Evolutionary conservation across 92 coral and sea anemone genomes (phyloP).

Genomic region (Porites evermanni): DNA sequence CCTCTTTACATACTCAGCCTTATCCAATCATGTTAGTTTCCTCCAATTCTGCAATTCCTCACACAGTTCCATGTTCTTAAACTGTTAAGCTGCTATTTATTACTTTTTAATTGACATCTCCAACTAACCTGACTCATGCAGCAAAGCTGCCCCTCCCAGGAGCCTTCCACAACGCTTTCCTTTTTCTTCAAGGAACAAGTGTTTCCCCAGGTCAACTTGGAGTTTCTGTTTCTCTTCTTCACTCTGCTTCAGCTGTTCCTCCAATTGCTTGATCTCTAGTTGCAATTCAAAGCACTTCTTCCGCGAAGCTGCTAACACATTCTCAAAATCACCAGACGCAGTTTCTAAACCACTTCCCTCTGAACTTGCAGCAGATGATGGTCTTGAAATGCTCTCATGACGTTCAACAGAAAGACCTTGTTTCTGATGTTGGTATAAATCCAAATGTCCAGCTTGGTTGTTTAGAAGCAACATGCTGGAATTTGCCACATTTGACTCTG

Average conservation of each 20-base stretch:
- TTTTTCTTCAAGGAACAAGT: constrained; percentile 1
- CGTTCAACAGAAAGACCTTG: too few relatives aligned
- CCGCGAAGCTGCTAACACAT: not conserved
- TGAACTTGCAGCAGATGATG: not conserved
- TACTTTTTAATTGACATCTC: not conserved
- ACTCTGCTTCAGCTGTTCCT: constrained; percentile 11
- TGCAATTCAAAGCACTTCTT: not conserved
- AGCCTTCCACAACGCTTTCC: constrained; percentile 2
- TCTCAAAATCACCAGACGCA: not conserved
- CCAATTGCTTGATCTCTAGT: not conserved
- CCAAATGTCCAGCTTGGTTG: too few relatives aligned
- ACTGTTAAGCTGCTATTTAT: too few relatives aligned
- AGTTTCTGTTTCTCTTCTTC: constrained; percentile 13
- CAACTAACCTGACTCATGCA: constrained; percentile 10
- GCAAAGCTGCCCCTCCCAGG: not conserved
- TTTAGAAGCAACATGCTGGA: too few relatives aligned
- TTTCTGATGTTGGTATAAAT: too few relatives aligned
- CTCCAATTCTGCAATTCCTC: too few relatives aligned
- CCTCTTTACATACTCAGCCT: too few relatives aligned
- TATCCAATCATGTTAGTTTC: too few relatives aligned
- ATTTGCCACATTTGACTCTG: too few relatives aligned
- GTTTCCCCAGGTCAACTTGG: not conserved
- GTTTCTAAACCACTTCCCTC: not conserved
- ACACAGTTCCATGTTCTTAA: too few relatives aligned
- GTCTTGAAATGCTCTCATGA: not conserved